Evolutionary conservation across 2,888 invertebrate genomes (phyloP).

Genomic region (Parthenolecanium corni): DNA sequence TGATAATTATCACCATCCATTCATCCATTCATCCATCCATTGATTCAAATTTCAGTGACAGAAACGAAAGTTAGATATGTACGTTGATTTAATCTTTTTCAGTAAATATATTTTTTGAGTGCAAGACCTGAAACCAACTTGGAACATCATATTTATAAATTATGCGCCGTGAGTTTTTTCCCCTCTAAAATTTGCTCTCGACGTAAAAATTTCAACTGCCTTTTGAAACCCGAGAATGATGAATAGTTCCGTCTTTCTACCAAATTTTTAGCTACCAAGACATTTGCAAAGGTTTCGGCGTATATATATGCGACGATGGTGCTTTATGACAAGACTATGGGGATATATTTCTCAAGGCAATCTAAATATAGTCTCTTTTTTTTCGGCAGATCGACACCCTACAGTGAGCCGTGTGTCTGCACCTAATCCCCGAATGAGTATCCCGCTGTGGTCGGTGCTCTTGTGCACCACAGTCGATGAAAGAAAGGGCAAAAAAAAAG

Average conservation of each 20-base stretch:
- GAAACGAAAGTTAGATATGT: too few relatives aligned
- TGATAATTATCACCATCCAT: too few relatives aligned
- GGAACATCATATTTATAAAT: too few relatives aligned
- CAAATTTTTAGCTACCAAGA: not conserved
- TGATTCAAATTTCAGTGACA: too few relatives aligned
- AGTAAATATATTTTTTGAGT: too few relatives aligned
- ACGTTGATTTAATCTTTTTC: too few relatives aligned
- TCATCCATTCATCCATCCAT: too few relatives aligned
- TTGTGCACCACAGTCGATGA: not conserved
- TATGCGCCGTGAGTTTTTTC: too few relatives aligned
- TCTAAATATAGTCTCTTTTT: too few relatives aligned
- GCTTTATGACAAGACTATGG: not conserved
- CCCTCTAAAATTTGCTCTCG: too few relatives aligned
- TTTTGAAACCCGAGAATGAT: constrained; percentile 19
- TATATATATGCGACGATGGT: not conserved
- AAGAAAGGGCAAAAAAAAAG: not conserved
- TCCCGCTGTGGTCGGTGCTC: constrained; percentile 8
- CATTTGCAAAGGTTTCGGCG: not conserved
- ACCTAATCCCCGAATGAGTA: not conserved
- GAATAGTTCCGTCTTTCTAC: constrained; percentile 18
- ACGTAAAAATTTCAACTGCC: constrained; percentile 12
- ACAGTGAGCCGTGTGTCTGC: constrained; percentile 20
- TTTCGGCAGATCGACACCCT: not conserved
- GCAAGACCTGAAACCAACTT: too few relatives aligned
- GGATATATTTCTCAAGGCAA: not conserved